phyloP scores from a whole-genome alignment of 2,888 invertebrate genomes.

The Sesia bembeciformis region DNA sequence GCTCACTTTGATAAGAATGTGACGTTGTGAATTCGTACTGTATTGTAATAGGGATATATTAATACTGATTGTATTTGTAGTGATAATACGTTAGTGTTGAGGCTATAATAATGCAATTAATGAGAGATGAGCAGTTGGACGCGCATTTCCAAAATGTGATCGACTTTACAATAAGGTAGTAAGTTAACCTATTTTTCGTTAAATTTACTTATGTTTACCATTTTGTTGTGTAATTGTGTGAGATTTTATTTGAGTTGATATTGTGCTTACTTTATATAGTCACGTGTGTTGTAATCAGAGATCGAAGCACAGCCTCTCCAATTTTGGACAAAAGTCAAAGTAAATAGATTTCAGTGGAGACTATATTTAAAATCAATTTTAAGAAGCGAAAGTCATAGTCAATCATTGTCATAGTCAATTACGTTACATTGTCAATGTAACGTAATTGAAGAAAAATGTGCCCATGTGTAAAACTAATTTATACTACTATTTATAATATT shows the following conservation, averaged over 20 bases:
- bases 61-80: too few species aligned
- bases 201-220: background rate
- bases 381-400: too few species aligned
- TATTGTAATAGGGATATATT: background rate
- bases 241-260: constrained; percentile 13
- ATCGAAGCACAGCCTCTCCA: constrained; percentile 2
- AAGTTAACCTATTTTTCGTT: background rate
- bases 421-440: too few species aligned
- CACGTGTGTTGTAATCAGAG: constrained; percentile 8
- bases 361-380: too few species aligned
- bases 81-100: background rate
- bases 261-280: constrained; percentile 8
- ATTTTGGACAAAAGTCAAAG: too few species aligned
- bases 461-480: too few species aligned
- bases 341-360: too few species aligned
- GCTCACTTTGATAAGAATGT: too few species aligned
- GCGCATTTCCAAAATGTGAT: constrained; percentile 9
- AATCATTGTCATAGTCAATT: too few species aligned
- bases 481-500: too few species aligned
- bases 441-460: too few species aligned
- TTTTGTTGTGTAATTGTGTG: constrained; percentile 11
- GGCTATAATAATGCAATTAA: constrained; percentile 3
- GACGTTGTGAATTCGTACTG: background rate
- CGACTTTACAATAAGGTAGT: background rate
- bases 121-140: background rate